Evolutionary conservation across 2,888 invertebrate species (phyloP).

Genomic region (Hypomecis punctinalis): DNA sequence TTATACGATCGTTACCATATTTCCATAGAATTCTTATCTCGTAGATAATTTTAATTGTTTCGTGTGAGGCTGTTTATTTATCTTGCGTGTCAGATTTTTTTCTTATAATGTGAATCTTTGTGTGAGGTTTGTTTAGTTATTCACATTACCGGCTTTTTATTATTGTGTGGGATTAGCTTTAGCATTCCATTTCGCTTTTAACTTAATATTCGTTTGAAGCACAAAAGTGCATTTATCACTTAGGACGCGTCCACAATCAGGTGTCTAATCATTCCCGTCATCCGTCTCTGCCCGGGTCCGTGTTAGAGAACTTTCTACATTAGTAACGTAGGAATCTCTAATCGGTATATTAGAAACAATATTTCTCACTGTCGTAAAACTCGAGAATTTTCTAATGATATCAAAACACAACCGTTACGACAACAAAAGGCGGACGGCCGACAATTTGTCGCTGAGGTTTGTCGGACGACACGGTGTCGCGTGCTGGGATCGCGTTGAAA

Average conservation of each 20-base stretch:
- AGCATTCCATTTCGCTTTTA: conserved; percentile 37
- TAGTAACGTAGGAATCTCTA: conserved; percentile 63
- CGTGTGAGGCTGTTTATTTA: conserved; percentile 65
- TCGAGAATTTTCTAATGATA: conserved; percentile 79
- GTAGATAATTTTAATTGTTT: conserved; percentile 73
- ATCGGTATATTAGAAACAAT: conserved; percentile 73
- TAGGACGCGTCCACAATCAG: conserved; percentile 47
- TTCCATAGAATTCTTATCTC: conserved; percentile 66
- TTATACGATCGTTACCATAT: conserved; percentile 72
- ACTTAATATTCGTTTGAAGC: conserved; percentile 10
- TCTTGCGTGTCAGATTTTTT: conserved; percentile 66
- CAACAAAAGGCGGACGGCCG: conserved; percentile 74
- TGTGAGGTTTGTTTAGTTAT: conserved; percentile 68
- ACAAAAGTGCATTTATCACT: conserved; percentile 35
- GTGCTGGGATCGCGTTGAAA: conserved; percentile 71
- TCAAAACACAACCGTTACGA: conserved; percentile 78
- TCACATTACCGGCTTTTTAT: conserved; percentile 49
- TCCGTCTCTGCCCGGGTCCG: conserved; percentile 59
- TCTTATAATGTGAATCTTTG: conserved; percentile 64
- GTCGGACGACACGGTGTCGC: conserved; percentile 70
- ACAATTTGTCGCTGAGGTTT: conserved; percentile 65
- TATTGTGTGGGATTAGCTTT: conserved; percentile 43
- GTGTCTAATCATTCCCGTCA: conserved; percentile 57
- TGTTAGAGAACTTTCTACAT: conserved; percentile 68
- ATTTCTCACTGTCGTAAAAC: conserved; percentile 74